Percentiles rank a stretch among this genome's conserved stretches.
These are phyloP conservation scores for Andricus quercusramuli DNA, from an alignment of 2,888 invertebrate species.

Conservation along the genomic window DNA sequence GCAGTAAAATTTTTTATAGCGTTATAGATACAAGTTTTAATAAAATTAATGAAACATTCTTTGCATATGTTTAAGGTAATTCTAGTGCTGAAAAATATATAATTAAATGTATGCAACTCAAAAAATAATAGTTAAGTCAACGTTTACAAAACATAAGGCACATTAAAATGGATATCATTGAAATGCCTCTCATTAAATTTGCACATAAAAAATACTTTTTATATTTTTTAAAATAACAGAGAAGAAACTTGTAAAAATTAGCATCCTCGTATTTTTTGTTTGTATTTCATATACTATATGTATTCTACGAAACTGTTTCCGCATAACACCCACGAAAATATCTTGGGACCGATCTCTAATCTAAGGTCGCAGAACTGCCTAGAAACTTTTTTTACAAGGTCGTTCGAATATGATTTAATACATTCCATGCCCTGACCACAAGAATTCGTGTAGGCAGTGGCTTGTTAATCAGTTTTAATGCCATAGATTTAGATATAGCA, in stretches of 20 bases:
- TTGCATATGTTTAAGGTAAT: background rate
- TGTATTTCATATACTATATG: background rate
- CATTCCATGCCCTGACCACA: constrained; percentile 8
- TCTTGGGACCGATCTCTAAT: background rate
- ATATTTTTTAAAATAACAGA: background rate
- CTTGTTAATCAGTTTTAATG: constrained; percentile 23
- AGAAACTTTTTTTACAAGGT: constrained; percentile 22
- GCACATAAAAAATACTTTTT: background rate
- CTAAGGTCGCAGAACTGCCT: background rate
- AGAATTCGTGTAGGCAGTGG: constrained; percentile 29
- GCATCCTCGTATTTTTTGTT: background rate
- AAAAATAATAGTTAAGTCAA: background rate
- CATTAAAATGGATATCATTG: background rate
- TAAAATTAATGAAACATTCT: background rate
- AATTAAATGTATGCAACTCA: background rate
- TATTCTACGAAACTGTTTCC: background rate
- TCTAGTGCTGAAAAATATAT: background rate
- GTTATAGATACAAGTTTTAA: background rate
- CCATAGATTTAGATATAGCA: too few relatives aligned
- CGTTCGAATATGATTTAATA: background rate
- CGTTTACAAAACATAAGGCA: background rate
- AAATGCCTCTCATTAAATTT: background rate
- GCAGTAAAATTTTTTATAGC: background rate
- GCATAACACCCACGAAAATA: background rate
- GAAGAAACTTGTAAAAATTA: background rate